Conservation (phyloP, 2,113 vertebrate species). For the Grallaria varia region DNA sequence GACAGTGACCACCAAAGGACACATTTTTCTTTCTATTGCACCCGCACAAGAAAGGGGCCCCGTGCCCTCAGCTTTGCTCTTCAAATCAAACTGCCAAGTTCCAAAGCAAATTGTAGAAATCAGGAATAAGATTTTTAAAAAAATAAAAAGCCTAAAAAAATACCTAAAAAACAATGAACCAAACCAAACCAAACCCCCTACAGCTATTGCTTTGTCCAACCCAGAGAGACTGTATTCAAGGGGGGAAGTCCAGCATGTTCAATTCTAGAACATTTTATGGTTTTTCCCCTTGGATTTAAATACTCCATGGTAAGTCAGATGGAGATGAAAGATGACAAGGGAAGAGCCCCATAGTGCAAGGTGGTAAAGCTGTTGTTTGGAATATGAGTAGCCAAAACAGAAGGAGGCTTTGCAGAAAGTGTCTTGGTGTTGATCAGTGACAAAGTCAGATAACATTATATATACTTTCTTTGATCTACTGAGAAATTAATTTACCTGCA, state of each 20-base stretch:
- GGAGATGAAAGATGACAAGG: background rate
- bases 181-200: background rate
- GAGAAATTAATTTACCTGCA: background rate
- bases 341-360: background rate
- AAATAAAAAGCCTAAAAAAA: background rate
- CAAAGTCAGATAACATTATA: background rate
- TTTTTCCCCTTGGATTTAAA: background rate
- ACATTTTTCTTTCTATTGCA: background rate
- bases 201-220: background rate
- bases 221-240: background rate
- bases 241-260: background rate
- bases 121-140: background rate
- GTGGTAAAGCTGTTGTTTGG: background rate
- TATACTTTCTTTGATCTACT: background rate
- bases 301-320: background rate
- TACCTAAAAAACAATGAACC: background rate
- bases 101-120: background rate
- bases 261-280: background rate
- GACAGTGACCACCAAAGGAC: background rate
- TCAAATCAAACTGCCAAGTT: background rate
- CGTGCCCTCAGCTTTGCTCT: background rate
- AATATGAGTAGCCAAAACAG: background rate
- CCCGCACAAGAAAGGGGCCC: background rate
- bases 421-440: background rate
- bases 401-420: background rate